These are phyloP conservation scores for Esox masquinongy DNA, from an alignment of 2,797 vertebrate species.

Conservation along the genomic window DNA sequence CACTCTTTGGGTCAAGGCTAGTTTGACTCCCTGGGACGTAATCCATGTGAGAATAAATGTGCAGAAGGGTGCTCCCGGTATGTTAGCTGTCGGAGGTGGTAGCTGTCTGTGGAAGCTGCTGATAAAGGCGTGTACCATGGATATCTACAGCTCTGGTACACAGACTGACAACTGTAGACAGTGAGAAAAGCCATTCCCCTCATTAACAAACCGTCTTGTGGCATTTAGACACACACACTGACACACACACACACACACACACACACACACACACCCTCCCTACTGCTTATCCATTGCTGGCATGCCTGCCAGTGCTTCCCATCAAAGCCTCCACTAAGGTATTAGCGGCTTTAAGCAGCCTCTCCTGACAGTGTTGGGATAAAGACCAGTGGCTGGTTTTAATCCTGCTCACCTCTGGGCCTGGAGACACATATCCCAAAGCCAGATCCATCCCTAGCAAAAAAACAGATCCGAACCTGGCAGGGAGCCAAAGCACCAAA, in stretches of 20 bases:
- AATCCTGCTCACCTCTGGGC: conserved; percentile 31
- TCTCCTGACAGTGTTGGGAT: conserved; percentile 7
- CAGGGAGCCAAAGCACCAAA: not conserved
- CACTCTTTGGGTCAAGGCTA: not conserved
- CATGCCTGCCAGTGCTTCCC: conserved; percentile 5
- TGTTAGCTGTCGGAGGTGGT: conserved; percentile 13
- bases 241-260: no score
- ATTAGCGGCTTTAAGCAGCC: conserved; percentile 19
- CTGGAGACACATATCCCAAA: conserved; percentile 24
- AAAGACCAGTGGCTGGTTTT: conserved; percentile 38
- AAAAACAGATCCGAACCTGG: not conserved
- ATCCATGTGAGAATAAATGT: conserved; percentile 19
- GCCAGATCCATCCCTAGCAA: not conserved
- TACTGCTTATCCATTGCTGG: not conserved
- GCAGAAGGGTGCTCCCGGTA: conserved; percentile 37
- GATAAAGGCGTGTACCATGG: conserved; percentile 61
- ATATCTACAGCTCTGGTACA: conserved; percentile 53
- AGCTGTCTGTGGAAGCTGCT: conserved; percentile 40
- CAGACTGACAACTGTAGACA: conserved; percentile 41
- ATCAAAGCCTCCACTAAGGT: conserved; percentile 23
- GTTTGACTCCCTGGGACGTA: conserved; percentile 26
- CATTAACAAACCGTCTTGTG: not conserved
- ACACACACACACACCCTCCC: not conserved
- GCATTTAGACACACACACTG: not conserved
- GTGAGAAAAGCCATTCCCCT: conserved; percentile 42